Evolutionary conservation across 2,113 vertebrate species (phyloP).

Genomic region (Burhinus oedicnemus): DNA sequence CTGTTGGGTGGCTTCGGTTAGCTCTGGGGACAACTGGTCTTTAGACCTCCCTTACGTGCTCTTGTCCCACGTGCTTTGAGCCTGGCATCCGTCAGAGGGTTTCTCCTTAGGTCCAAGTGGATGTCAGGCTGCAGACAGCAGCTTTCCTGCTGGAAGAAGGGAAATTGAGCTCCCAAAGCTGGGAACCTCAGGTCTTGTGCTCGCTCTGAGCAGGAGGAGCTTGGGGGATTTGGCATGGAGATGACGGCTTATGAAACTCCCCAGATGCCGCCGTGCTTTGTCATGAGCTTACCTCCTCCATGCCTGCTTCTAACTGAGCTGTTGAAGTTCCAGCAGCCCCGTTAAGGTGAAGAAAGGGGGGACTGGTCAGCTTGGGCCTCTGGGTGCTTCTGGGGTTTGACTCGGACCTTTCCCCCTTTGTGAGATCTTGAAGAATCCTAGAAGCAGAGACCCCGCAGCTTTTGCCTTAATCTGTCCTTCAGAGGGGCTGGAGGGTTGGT

Average conservation of each 20-base stretch:
- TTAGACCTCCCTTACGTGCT: no score
- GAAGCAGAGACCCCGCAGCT: not conserved
- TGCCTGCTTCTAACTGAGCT: not conserved
- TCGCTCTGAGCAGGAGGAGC: not conserved
- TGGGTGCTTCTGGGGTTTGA: not conserved
- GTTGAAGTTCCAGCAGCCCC: not conserved
- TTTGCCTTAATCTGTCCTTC: not conserved
- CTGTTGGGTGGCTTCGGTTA: not conserved
- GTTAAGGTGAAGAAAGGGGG: not conserved
- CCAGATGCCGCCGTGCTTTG: not conserved
- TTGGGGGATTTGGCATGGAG: not conserved
- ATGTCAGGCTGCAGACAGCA: fast-evolving
- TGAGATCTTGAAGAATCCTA: not conserved
- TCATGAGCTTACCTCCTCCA: not conserved
- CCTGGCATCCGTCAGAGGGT: not conserved
- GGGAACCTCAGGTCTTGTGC: not conserved
- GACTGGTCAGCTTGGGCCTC: fast-evolving
- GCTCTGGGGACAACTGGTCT: not conserved
- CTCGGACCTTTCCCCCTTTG: not conserved
- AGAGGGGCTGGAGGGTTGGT: not conserved
- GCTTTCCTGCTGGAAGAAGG: not conserved
- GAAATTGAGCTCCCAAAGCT: not conserved
- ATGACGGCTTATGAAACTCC: not conserved
- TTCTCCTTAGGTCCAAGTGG: not conserved
- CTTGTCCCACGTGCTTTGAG: fast-evolving